A percentile compares a stretch with the other conserved stretches of the same genome.
These are phyloP conservation scores for Arizona elegans DNA, from an alignment of 2,113 vertebrate genomes.

Conservation along the genomic window DNA sequence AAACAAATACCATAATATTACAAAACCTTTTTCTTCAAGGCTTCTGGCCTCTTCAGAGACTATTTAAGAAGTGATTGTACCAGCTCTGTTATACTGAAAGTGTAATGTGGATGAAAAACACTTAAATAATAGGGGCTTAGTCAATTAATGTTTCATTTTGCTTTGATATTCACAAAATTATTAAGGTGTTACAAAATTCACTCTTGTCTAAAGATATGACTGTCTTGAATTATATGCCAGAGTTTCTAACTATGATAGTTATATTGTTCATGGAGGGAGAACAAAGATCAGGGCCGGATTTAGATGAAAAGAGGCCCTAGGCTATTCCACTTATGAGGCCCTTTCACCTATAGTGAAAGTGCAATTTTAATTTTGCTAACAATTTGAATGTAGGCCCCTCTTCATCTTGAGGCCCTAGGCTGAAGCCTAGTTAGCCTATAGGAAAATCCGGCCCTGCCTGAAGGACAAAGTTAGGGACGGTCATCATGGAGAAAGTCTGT, in stretches of 20 bases:
- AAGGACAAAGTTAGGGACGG: not conserved
- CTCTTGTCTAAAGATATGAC: not conserved
- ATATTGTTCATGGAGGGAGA: not conserved
- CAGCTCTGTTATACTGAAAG: not conserved
- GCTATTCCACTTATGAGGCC: too few species aligned
- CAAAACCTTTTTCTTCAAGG: not conserved
- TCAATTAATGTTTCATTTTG: not conserved
- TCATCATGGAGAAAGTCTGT: not conserved
- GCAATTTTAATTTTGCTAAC: too few species aligned
- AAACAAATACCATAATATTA: not conserved
- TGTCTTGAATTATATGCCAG: not conserved
- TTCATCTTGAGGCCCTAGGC: too few species aligned
- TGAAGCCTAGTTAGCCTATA: too few species aligned
- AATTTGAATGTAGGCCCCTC: too few species aligned
- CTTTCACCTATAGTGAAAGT: too few species aligned
- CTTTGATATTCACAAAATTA: not conserved
- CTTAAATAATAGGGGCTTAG: not conserved
- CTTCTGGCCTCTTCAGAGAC: not conserved
- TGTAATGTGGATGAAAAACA: not conserved
- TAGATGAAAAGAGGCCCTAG: too few species aligned
- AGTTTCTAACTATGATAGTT: not conserved
- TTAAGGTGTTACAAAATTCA: not conserved
- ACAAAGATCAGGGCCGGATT: not conserved
- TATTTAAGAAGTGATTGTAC: not conserved
- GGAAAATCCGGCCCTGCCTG: too few species aligned